phyloP scores from a whole-genome alignment of 2,113 vertebrate genomes.

The Sebastes schlegelii region DNA sequence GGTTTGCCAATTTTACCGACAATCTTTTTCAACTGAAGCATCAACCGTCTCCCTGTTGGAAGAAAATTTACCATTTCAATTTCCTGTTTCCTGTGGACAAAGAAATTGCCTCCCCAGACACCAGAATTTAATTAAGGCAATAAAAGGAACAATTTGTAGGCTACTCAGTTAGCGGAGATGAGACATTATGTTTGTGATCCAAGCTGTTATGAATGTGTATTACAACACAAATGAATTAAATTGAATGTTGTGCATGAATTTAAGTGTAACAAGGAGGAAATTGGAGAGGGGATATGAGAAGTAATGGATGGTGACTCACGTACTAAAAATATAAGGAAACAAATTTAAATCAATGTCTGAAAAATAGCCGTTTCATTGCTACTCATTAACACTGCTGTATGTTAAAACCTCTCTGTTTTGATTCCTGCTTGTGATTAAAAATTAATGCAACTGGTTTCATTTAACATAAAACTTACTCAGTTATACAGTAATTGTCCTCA shows the following conservation, averaged over 20 bases:
- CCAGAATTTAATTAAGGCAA: slow-evolving; percentile 18
- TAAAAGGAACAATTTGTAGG: slow-evolving; percentile 1
- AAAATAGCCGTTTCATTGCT: neutral
- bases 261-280: neutral
- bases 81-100: neutral
- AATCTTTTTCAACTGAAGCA: neutral
- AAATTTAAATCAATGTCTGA: neutral
- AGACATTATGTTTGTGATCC: neutral
- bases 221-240: neutral
- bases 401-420: too few relatives aligned
- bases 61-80: neutral
- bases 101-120: slow-evolving; percentile 3
- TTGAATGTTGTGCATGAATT: too few relatives aligned
- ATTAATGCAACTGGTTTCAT: too few relatives aligned
- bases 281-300: neutral
- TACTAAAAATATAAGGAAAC: neutral
- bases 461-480: neutral
- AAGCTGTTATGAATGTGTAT: neutral
- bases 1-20: neutral
- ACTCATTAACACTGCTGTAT: neutral
- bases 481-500: neutral
- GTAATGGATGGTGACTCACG: neutral
- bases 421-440: too few relatives aligned
- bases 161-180: neutral
- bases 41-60: neutral